Base-by-base conservation (phyloP, 2,797 vertebrate genomes). In the Arctocebus calabarensis region DNA sequence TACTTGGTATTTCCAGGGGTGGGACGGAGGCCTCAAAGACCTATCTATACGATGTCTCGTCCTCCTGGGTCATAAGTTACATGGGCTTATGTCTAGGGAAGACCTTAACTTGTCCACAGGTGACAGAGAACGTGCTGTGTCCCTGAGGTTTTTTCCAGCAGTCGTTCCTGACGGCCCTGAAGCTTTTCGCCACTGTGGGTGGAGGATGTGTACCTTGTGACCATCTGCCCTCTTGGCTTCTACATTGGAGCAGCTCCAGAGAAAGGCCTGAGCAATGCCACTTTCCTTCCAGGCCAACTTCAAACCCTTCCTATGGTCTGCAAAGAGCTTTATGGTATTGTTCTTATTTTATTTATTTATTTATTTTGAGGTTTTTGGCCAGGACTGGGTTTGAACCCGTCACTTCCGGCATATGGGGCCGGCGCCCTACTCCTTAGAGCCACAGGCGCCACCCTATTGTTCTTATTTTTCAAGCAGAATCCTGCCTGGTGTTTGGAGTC, bases 151-250 rank as follows among this genome's bases (percentile, higher is more conserved):
- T 70, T 84, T 52, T n/a, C 13, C 14, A 22, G 27, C 40, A 37
- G 13, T 70, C 57, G 57, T 73, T 81, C 20, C 70, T 37, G 23
- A 79, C 14, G 16, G 5, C 77, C 29, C 32, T 64, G 75, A 94
- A 25, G 75, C 73, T 45, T 83, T 61, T 29, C 25, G 71, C 52
- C 57, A 3, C 37, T 32, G 2, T 3, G 25, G 7, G 2, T n/a
- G 29, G n/a, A 86, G 57, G 16, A 0, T 34, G 1, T 4, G 0
- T 55, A 8, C 59, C 29, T 22, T 4, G 0, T 16, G 59, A 77
- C 59, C 17, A n/a, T 7, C 10, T 43, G 61, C 88, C 43, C 40
- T 87, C 55, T 20, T 27, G 17, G 9, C 32, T 16, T 29, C 48
- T 70, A 43, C 8, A 4, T 0, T 52, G 13, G 27, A 78, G 75